phyloP scores from a whole-genome alignment of 2,888 invertebrate genomes.

The Parnassius apollo region DNA sequence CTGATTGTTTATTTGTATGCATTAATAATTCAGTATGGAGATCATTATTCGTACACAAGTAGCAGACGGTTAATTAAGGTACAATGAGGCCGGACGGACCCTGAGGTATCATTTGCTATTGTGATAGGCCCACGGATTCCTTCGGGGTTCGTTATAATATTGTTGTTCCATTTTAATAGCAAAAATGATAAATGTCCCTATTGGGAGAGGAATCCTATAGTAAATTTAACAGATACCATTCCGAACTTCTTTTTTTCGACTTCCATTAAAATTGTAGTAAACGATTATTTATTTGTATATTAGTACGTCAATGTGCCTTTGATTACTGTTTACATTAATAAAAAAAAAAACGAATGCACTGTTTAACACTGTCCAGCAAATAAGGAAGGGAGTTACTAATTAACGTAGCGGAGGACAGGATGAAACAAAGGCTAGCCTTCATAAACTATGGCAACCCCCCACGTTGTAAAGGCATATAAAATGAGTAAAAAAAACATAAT shows the following conservation, averaged over 20 bases:
- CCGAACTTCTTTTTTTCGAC: constrained; percentile 27
- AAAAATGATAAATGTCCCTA: constrained; percentile 77
- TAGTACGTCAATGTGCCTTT: constrained; percentile 29
- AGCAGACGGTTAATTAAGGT: constrained; percentile 75
- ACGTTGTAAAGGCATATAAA: constrained; percentile 57
- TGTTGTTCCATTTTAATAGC: constrained; percentile 75
- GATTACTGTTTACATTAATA: constrained; percentile 30
- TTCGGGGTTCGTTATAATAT: constrained; percentile 69
- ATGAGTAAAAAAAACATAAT: constrained; percentile 65
- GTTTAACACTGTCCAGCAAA: constrained; percentile 43
- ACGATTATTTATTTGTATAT: constrained; percentile 26
- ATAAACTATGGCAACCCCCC: constrained; percentile 71
- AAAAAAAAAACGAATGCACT: constrained; percentile 16
- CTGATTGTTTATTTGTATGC: constrained; percentile 33
- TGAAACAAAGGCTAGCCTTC: constrained; percentile 49
- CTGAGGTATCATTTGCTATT: constrained; percentile 78
- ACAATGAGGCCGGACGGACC: constrained; percentile 67
- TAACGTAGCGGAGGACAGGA: constrained; percentile 64
- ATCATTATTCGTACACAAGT: constrained; percentile 68
- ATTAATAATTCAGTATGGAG: constrained; percentile 45
- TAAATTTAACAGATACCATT: constrained; percentile 42
- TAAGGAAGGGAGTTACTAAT: constrained; percentile 68
- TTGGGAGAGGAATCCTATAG: constrained; percentile 54
- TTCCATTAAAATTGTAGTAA: constrained; percentile 29
- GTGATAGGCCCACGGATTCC: constrained; percentile 73